Conservation (phyloP, 2,888 invertebrate species). For the Chalcosyrphus nemorum region DNA sequence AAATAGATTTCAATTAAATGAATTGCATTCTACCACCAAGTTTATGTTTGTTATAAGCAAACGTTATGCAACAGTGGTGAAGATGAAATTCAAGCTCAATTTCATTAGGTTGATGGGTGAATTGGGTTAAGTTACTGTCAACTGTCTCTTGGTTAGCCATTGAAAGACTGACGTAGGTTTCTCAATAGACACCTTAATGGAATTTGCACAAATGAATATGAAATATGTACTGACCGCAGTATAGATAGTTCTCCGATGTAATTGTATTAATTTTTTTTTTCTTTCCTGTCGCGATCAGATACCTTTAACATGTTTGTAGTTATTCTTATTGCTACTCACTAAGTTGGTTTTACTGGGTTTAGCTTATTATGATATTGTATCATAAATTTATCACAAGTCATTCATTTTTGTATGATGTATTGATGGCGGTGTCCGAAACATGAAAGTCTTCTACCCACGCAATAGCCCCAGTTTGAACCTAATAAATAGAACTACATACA, state of each 20-base stretch:
- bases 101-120: constrained; percentile 44
- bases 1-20: constrained; percentile 40
- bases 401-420: too few relatives aligned
- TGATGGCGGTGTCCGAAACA: too few relatives aligned
- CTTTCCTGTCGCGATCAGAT: too few relatives aligned
- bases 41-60: constrained; percentile 16
- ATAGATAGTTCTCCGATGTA: neutral
- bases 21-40: constrained; percentile 4
- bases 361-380: too few relatives aligned
- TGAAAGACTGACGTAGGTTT: neutral
- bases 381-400: too few relatives aligned
- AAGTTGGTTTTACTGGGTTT: too few relatives aligned
- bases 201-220: constrained; percentile 10
- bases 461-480: too few relatives aligned
- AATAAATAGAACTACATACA: too few relatives aligned
- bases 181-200: constrained; percentile 23
- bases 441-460: too few relatives aligned
- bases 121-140: constrained; percentile 52
- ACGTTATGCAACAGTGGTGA: constrained; percentile 36
- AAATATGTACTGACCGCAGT: constrained; percentile 16
- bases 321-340: too few relatives aligned
- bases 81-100: constrained; percentile 43
- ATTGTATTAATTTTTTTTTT: neutral
- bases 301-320: too few relatives aligned
- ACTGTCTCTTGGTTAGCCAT: constrained; percentile 28